These are phyloP conservation scores for Andrena minutula DNA, from an alignment of 2,888 invertebrate species.

Conservation along the genomic window DNA sequence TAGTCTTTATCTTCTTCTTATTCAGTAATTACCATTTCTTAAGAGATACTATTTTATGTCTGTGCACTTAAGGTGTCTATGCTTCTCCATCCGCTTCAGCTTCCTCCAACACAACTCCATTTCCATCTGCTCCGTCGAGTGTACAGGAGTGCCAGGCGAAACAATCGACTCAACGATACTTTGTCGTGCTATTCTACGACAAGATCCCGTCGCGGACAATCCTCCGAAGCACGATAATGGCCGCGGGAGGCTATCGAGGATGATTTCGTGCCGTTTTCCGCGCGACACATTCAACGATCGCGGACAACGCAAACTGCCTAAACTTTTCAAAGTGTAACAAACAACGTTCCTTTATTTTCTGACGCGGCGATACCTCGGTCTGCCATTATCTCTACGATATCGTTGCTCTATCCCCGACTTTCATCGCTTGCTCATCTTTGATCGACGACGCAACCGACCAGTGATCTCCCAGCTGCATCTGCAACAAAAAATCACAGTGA, in stretches of 20 bases:
- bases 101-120: background rate
- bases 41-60: conserved; percentile 3
- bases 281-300: conserved; percentile 7
- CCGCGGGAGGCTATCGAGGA: background rate
- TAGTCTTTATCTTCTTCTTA: no score
- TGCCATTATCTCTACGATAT: background rate
- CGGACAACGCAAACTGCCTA: conserved; percentile 12
- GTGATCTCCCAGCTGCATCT: conserved; percentile 9
- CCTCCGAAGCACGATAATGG: background rate
- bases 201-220: background rate
- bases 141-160: background rate
- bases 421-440: conserved; percentile 17
- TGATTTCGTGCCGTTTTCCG: background rate
- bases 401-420: background rate
- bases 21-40: background rate
- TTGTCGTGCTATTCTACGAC: background rate
- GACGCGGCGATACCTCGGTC: background rate
- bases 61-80: background rate
- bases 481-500: conserved; percentile 22
- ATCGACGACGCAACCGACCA: background rate
- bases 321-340: conserved; percentile 22
- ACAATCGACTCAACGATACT: background rate
- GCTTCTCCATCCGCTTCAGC: background rate
- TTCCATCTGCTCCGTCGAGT: conserved; percentile 13
- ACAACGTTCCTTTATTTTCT: conserved; percentile 5